phyloP scores from a whole-genome alignment of 2,113 vertebrate genomes.

The Lagenorhynchus albirostris region DNA sequence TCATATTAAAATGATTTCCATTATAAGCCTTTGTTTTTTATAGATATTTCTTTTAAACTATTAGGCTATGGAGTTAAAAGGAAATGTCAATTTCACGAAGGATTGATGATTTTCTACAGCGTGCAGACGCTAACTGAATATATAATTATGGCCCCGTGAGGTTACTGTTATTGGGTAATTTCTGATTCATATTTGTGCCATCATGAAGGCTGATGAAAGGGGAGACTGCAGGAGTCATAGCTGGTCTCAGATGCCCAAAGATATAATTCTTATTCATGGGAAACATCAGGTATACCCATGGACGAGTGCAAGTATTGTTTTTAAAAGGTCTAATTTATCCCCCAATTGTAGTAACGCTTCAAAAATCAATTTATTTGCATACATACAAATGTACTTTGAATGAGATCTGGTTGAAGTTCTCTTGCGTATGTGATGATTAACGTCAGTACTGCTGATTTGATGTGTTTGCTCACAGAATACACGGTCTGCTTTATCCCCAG shows the following conservation, averaged over 20 bases:
- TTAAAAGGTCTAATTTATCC: neutral
- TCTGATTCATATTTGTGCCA: conserved; percentile 67
- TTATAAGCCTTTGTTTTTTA: neutral
- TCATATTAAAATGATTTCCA: neutral
- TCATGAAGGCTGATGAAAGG: conserved; percentile 69
- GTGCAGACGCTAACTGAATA: conserved; percentile 62
- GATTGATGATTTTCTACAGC: conserved; percentile 62
- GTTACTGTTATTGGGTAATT: conserved; percentile 54
- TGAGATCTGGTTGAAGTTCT: neutral
- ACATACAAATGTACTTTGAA: neutral
- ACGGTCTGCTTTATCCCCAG: conserved; percentile 72
- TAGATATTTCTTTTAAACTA: neutral
- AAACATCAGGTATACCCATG: neutral
- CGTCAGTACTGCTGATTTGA: rapidly evolving
- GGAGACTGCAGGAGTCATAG: conserved; percentile 53
- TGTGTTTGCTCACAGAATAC: neutral
- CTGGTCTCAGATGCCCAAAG: conserved; percentile 49
- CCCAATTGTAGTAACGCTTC: neutral
- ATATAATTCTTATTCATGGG: neutral
- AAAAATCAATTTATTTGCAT: neutral
- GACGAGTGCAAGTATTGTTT: neutral
- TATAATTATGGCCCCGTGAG: neutral
- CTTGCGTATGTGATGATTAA: rapidly evolving
- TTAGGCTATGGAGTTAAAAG: neutral
- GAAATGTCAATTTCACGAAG: conserved; percentile 56